phyloP scores from a whole-genome alignment of 1,140 invertebrate species.

The Megathymus violae region DNA sequence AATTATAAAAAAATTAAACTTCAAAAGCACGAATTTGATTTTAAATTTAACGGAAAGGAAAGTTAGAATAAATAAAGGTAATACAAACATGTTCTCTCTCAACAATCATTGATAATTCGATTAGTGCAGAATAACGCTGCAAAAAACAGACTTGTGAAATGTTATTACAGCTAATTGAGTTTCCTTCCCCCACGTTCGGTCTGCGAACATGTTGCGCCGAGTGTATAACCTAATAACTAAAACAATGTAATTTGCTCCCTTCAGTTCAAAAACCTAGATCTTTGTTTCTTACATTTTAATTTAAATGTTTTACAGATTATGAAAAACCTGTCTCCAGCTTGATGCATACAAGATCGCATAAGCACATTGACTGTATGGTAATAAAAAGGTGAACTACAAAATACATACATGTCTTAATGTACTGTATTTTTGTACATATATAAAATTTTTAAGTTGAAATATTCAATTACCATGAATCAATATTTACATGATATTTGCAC shows the following conservation, averaged over 20 bases:
- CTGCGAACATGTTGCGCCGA: constrained; percentile 21
- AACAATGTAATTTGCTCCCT: constrained; percentile 26
- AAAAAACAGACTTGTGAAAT: constrained; percentile 23
- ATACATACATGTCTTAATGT: too few species aligned
- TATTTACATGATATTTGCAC: too few species aligned
- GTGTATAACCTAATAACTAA: constrained; percentile 27
- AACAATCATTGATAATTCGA: constrained; percentile 26
- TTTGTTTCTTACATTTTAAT: not conserved
- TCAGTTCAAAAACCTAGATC: not conserved
- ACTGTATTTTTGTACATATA: too few species aligned
- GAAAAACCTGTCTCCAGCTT: too few species aligned
- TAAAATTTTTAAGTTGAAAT: too few species aligned
- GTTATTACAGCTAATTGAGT: constrained; percentile 31
- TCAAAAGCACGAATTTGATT: not conserved
- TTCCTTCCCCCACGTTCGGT: constrained; percentile 19
- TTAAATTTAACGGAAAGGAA: not conserved
- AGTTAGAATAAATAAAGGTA: not conserved
- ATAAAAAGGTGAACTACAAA: too few species aligned
- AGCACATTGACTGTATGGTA: too few species aligned
- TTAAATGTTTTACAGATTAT: too few species aligned
- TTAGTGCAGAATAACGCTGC: constrained; percentile 27
- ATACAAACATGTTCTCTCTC: not conserved
- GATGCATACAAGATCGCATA: too few species aligned
- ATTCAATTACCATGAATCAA: too few species aligned
- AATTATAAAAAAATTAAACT: too few species aligned